These are phyloP conservation scores for Macrocentrus cingulum DNA, from an alignment of 1,140 invertebrate species.

Conservation along the genomic window DNA sequence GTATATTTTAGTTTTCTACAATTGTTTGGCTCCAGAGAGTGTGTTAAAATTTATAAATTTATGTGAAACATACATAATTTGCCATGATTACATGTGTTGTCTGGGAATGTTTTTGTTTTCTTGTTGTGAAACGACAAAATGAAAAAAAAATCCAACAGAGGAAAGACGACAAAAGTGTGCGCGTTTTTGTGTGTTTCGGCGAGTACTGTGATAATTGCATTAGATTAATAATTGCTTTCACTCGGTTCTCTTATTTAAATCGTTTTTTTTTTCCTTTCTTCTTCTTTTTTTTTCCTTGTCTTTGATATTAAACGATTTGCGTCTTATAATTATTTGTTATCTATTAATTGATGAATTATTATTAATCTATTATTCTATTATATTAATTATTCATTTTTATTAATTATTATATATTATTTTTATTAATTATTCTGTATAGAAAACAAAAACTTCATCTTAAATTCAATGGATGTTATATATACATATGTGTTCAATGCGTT, in stretches of 20 bases:
- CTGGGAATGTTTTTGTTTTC: not conserved
- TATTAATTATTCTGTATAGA: constrained; percentile 6
- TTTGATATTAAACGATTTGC: constrained; percentile 45
- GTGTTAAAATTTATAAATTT: no score
- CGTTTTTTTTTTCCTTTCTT: constrained; percentile 44
- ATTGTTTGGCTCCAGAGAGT: no score
- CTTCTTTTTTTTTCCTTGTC: constrained; percentile 50
- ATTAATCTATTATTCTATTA: not conserved
- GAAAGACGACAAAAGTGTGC: constrained; percentile 20
- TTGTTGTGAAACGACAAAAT: not conserved
- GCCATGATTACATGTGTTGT: constrained; percentile 38
- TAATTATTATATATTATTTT: constrained; percentile 40
- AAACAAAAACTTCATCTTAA: not conserved
- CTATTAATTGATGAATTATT: not conserved
- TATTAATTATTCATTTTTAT: not conserved
- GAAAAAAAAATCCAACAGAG: not conserved
- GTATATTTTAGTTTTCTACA: no score
- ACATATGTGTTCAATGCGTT: constrained; percentile 49
- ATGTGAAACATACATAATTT: no score
- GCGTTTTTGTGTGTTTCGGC: constrained; percentile 53
- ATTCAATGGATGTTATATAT: constrained; percentile 48
- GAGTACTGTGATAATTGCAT: constrained; percentile 60
- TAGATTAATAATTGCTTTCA: constrained; percentile 51
- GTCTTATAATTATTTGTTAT: constrained; percentile 10
- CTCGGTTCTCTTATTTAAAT: constrained; percentile 52